Base-by-base conservation (phyloP, 2,113 vertebrate species). In the Callithrix jacchus region DNA sequence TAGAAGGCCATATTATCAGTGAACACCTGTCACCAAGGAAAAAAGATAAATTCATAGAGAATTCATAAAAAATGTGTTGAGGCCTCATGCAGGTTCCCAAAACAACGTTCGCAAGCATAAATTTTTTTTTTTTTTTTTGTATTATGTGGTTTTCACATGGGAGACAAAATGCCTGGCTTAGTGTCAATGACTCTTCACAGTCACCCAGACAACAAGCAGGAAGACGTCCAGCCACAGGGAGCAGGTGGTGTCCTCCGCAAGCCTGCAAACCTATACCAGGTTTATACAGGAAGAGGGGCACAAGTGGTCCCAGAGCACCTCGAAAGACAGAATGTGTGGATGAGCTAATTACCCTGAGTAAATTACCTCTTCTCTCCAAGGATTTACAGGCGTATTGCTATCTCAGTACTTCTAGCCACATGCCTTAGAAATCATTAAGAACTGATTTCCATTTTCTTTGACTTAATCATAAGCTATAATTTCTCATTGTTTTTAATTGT, bases 41-140 rank as follows among this genome's bases (percentile, higher is more conserved):
- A 32, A 23, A 49, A 93, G 56, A 32, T 25, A 25, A 93, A 83
- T 89, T 56, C 17, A 20, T 14, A 54, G 42, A 94, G 40, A 93
- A 93, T 89, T 93, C n/a, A 84, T 35, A 49, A 83, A 64, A 95
- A 93, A 94, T 32, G 27, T 66, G 64, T 74, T 64, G n/a, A 71
- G 35, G 14, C 18, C 5, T 84, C 71, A 76, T 40, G 25, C 27
- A 52, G 47, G 21, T 25, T 94, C 37, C 13, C 40, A 8, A 49
- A 76, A 61, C 30, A 25, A 35, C 42, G 14, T 85, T 95, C 35
- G 37, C 70, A 94, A 68, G 16, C 17, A 61, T 27, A 94, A n/a
- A n/a, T n/a, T n/a, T 30, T 71, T 35, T 47, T n/a, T 12, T 21
- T 3, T 32, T 58, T 47, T 71, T 82, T 49, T 1, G 4, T 25